These are phyloP conservation scores for Colaptes auratus DNA, from an alignment of 2,113 vertebrate species.

Conservation along the genomic window DNA sequence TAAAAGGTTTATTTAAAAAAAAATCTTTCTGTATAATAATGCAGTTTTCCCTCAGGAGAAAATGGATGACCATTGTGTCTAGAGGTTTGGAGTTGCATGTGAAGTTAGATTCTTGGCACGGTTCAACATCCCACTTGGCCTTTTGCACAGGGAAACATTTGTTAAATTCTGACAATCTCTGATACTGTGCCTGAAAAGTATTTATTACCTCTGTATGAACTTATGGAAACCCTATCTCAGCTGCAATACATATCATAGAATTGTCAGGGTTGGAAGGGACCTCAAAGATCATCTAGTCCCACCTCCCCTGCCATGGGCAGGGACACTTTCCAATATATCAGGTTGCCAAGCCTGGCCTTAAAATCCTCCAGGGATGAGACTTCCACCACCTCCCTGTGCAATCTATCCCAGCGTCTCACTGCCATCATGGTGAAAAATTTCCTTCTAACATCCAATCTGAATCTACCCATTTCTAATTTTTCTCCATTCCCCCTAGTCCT, in stretches of 20 bases:
- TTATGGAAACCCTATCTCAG: background rate
- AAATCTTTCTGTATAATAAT: background rate
- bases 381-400: too few relatives aligned
- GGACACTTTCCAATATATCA: too few relatives aligned
- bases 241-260: background rate
- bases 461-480: too few relatives aligned
- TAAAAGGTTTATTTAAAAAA: background rate
- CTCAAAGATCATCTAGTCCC: too few relatives aligned
- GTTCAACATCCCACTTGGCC: slow-evolving; percentile 7
- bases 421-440: too few relatives aligned
- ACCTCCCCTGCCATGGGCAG: too few relatives aligned
- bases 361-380: too few relatives aligned
- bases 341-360: too few relatives aligned
- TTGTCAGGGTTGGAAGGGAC: too few relatives aligned
- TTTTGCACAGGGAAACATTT: slow-evolving; percentile 11
- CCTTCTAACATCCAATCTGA: too few relatives aligned
- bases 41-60: background rate
- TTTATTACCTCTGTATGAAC: background rate
- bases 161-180: slow-evolving; percentile 1
- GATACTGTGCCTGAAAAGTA: background rate
- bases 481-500: too few relatives aligned
- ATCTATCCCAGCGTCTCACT: too few relatives aligned
- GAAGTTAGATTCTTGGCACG: background rate
- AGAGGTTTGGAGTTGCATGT: background rate
- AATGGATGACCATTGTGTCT: background rate